A percentile compares a stretch with the other conserved stretches of the same genome.
Evolutionary conservation across 2,888 invertebrate species (phyloP).

Genomic region (Eupithecia abbreviata): DNA sequence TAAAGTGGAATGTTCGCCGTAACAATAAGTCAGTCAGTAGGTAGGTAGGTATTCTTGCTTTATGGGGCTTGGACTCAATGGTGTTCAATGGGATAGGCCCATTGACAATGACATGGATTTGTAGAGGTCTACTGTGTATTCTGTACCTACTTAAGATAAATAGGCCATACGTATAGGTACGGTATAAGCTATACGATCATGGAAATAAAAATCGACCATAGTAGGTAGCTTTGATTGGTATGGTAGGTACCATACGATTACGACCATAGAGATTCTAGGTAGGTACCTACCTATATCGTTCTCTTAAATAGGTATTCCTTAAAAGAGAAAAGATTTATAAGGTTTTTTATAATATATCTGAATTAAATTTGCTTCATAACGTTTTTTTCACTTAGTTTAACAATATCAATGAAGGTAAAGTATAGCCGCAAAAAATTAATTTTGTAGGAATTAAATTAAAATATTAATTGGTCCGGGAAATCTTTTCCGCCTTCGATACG

Average conservation of each 20-base stretch:
- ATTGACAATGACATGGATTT: slow-evolving; percentile 10
- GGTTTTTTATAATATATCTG: background rate
- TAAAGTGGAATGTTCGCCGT: slow-evolving; percentile 3
- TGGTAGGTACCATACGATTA: too few relatives aligned
- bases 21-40: slow-evolving; percentile 2
- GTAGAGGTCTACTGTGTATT: background rate
- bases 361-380: background rate
- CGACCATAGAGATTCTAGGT: too few relatives aligned
- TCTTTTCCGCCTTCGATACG: background rate
- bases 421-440: background rate
- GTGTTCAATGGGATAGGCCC: slow-evolving; percentile 6
- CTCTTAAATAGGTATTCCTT: too few relatives aligned
- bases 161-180: background rate
- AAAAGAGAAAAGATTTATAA: too few relatives aligned
- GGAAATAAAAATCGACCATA: too few relatives aligned
- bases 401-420: background rate
- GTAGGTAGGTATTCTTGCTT: background rate
- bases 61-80: slow-evolving; percentile 8
- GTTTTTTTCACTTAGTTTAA: background rate
- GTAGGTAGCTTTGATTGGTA: too few relatives aligned
- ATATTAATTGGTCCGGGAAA: background rate
- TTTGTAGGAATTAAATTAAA: background rate
- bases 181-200: too few relatives aligned
- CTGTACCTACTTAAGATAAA: background rate
- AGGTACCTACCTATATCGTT: too few relatives aligned